Base-by-base conservation (phyloP, 2,888 invertebrate genomes). In the Aleiodes testaceus region DNA sequence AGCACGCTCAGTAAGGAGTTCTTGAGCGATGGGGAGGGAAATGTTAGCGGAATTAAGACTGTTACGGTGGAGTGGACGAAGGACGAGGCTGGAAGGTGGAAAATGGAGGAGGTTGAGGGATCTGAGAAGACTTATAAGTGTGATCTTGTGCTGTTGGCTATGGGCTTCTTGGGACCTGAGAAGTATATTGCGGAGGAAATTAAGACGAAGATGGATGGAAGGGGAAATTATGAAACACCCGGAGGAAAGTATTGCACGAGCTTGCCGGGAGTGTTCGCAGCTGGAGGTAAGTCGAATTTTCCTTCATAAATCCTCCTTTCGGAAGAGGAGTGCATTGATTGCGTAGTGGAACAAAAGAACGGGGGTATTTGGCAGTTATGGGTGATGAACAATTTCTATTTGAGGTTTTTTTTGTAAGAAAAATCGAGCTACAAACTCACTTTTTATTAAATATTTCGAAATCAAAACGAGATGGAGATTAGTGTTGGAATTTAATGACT, bases 81-180 rank as follows among this genome's bases (percentile, higher is more conserved):
- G 85, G 96, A 96, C 82, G 93, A 94, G 22, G 92, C 91, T 65
- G 99, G 98, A 0, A 91, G 96, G 73, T 99, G 98, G 98, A 94
- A 94, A 85, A 97, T 98, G 96, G 90, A 92, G 72, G 96, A 98
- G 89, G 88, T 95, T 55, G 90, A 92, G 66, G 96, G 94, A 75
- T 92, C 94, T 0, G 94, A 95, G 85, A 92, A 92, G 89, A 89
- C 93, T 30, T 96, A 92, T 89, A 92, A 93, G 79, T 95, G 96
- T 67, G 97, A 99, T 86, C 90, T 99, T 75, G 96, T 98, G 69
- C 90, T 99, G 75, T 90, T 99, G 64, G 99, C 99, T 2, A 99
- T 99, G 99, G 99, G 99, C 81, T 99, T 99, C 91, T 89, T 98
- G 74, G 98, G 98, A 0, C 98, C 98, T 0, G 98, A 99, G 89